Conservation (phyloP, 2,888 invertebrate species). For the Escarpia spicata region DNA sequence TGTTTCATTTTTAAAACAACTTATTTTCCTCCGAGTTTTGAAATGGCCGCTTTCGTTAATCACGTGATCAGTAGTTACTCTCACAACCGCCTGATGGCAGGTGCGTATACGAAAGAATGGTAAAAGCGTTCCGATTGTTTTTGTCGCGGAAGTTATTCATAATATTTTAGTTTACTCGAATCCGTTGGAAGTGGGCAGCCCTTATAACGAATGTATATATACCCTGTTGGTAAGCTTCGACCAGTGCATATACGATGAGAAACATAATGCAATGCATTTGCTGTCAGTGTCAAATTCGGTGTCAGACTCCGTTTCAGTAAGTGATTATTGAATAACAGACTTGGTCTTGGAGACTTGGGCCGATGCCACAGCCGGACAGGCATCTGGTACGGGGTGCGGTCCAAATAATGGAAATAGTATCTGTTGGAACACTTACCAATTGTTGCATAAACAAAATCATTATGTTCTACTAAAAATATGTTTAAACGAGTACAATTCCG, state of each 20-base stretch:
- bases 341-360: too few relatives aligned
- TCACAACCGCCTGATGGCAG: background rate
- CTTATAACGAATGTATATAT: background rate
- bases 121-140: background rate
- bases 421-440: too few relatives aligned
- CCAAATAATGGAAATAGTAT: too few relatives aligned
- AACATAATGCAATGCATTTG: too few relatives aligned
- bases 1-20: background rate
- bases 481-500: too few relatives aligned
- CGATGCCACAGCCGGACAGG: too few relatives aligned
- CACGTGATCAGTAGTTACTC: background rate
- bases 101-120: background rate
- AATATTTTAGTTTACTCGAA: background rate
- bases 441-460: too few relatives aligned
- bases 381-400: too few relatives aligned
- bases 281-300: too few relatives aligned
- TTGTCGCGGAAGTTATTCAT: background rate
- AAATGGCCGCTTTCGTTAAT: conserved; percentile 7
- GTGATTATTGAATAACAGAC: too few relatives aligned
- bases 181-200: background rate
- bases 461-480: too few relatives aligned
- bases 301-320: too few relatives aligned
- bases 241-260: background rate
- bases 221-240: background rate
- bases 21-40: background rate